Evolutionary conservation across 2,797 vertebrate genomes (phyloP), one percentile per base, ranked within the genome.

Genomic region (Gallinago nigripennis): DNA sequence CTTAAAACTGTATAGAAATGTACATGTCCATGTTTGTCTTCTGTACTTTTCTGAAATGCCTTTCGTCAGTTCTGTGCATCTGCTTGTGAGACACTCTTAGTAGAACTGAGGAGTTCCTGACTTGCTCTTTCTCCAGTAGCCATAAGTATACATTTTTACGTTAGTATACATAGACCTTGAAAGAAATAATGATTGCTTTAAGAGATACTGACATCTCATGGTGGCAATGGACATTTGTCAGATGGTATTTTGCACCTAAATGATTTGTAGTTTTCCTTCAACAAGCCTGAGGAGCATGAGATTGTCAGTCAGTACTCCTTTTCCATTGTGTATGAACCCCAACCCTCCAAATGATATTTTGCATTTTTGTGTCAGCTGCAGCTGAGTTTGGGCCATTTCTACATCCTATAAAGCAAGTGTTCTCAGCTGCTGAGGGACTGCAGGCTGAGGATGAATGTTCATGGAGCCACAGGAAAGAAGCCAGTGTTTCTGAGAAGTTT

Each of bases 171-270:
- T 54, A 54, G 3, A 6, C 8, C 30, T 25, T 53, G 33, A n/a
- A 35, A 61, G 83, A 93, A 73, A 9, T 14, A 50, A 58, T 16
- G 23, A 39, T 43, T 92, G 6, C 27, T 85, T 87, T 68, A 86
- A 94, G 69, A 91, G 51, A 8, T 43, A 30, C 30, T 56, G 69
- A 45, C 13, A 23, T 61, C 13, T 82, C 54, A 48, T 0, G 0
- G 24, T 53, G 39, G 7, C 51, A 81, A 56, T 3, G 23, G 75
- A 71, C 16, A 24, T 4, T 8, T 6, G 2, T 79, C 35, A 73
- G 82, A 73, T 92, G 46, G 25, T 41, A 63, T 43, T 88, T 90
- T 73, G 20, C 64, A 84, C 31, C n/a, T 65, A 50, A 86, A 46
- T 0, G 1, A 25, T 53, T 50, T 72, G 19, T 56, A 51, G n/a